phyloP scores from a whole-genome alignment of 2,888 invertebrate genomes.

The Mythimna pallens region DNA sequence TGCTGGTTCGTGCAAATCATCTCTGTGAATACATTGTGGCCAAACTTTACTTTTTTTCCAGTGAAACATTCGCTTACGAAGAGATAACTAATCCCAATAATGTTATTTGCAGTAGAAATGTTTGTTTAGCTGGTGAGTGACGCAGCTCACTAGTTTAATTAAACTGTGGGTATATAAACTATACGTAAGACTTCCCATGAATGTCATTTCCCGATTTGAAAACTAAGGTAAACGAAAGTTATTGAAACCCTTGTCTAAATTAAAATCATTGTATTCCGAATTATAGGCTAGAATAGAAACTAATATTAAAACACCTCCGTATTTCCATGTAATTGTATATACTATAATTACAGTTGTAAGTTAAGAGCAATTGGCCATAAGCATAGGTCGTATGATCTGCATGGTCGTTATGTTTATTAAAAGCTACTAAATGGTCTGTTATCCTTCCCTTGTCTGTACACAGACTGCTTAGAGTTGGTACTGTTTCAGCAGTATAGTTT shows the following conservation, averaged over 20 bases:
- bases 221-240: not conserved
- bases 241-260: slow-evolving; percentile 9
- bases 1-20: slow-evolving; percentile 36
- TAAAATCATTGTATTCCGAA: slow-evolving; percentile 30
- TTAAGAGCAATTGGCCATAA: slow-evolving; percentile 18
- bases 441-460: not conserved
- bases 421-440: slow-evolving; percentile 13
- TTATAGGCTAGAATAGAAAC: slow-evolving; percentile 9
- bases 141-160: slow-evolving; percentile 38
- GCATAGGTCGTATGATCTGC: slow-evolving; percentile 13
- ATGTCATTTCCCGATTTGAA: not conserved
- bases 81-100: slow-evolving; percentile 38
- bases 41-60: slow-evolving; percentile 20
- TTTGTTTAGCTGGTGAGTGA: slow-evolving; percentile 49
- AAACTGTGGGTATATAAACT: slow-evolving; percentile 8
- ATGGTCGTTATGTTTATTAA: slow-evolving; percentile 50
- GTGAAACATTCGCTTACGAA: slow-evolving; percentile 18
- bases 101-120: slow-evolving; percentile 30
- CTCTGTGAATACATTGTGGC: slow-evolving; percentile 20
- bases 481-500: not conserved
- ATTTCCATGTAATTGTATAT: slow-evolving; percentile 17
- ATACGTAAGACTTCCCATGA: slow-evolving; percentile 6
- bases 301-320: slow-evolving; percentile 7
- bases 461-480: not conserved
- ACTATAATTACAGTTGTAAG: slow-evolving; percentile 31